A percentile compares a stretch with the other conserved stretches of the same genome.
Evolutionary conservation across 2,888 invertebrate species (phyloP).

Genomic region (Plebejus argus): DNA sequence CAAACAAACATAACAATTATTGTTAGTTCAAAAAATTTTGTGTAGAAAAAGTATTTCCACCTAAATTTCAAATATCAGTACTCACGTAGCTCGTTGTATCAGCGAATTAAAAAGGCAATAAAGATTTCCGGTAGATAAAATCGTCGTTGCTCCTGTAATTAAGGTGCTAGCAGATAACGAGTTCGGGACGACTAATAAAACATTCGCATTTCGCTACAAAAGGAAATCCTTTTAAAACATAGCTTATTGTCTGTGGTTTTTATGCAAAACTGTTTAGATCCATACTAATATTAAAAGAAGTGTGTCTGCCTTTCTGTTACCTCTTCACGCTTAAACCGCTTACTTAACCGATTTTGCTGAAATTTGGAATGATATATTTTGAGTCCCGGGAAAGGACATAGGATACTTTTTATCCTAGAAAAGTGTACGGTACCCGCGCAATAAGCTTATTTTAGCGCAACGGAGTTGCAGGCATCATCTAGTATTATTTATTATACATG

Average conservation of each 20-base stretch:
- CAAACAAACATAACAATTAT: too few relatives aligned
- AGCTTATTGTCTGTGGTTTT: not conserved
- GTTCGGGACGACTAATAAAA: not conserved
- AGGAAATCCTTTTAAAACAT: not conserved
- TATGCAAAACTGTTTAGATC: not conserved
- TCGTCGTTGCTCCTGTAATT: not conserved
- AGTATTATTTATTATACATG: too few relatives aligned
- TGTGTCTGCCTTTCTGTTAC: too few relatives aligned
- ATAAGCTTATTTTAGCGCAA: too few relatives aligned
- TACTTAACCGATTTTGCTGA: too few relatives aligned
- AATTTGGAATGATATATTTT: too few relatives aligned
- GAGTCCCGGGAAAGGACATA: too few relatives aligned
- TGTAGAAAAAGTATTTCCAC: not conserved
- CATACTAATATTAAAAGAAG: not conserved
- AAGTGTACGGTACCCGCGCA: too few relatives aligned
- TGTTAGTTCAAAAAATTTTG: not conserved
- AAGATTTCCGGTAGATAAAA: not conserved
- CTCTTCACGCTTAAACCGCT: too few relatives aligned
- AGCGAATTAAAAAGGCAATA: conserved; percentile 3
- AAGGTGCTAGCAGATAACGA: not conserved
- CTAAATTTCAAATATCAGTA: not conserved
- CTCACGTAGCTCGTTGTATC: not conserved
- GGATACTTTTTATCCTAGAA: too few relatives aligned
- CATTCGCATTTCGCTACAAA: not conserved
- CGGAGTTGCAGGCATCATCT: too few relatives aligned